phyloP scores from a whole-genome alignment of 2,888 invertebrate species.

The Melolontha melolontha region DNA sequence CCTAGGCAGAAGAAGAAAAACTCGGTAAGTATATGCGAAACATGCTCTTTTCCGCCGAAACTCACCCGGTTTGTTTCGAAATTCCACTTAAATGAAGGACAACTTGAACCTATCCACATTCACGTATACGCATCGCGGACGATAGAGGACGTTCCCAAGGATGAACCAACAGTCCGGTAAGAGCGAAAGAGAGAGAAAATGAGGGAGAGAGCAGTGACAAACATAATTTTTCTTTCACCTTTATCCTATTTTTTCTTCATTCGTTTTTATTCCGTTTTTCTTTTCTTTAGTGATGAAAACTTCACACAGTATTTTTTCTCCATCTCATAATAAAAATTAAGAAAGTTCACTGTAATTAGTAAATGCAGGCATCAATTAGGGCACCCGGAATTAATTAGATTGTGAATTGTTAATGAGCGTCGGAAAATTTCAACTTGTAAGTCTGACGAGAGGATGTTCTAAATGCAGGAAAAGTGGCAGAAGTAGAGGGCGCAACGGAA shows the following conservation, averaged over 20 bases:
- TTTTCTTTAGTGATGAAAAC: not conserved
- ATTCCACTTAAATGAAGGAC: slow-evolving; percentile 9
- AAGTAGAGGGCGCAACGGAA: slow-evolving; percentile 3
- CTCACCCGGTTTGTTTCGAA: slow-evolving; percentile 1
- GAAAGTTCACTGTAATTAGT: slow-evolving; percentile 34
- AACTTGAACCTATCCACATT: not conserved
- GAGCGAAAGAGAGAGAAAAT: not conserved
- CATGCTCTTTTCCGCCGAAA: not conserved
- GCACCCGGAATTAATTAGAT: slow-evolving; percentile 31
- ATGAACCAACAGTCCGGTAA: not conserved
- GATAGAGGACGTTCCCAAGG: not conserved
- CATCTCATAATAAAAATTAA: slow-evolving; percentile 29
- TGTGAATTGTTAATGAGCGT: slow-evolving; percentile 40
- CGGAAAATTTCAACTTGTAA: slow-evolving; percentile 26
- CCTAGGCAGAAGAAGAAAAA: slow-evolving; percentile 5
- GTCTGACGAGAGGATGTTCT: slow-evolving; percentile 14
- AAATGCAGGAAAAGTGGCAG: slow-evolving; percentile 20
- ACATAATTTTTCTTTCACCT: slow-evolving; percentile 3
- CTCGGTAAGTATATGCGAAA: slow-evolving; percentile 18
- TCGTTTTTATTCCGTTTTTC: not conserved
- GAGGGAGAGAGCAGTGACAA: not conserved
- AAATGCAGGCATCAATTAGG: slow-evolving; percentile 35
- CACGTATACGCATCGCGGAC: not conserved
- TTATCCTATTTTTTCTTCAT: slow-evolving; percentile 2
- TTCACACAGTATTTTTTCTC: slow-evolving; percentile 1